Evolutionary conservation across 2,113 vertebrate genomes (phyloP).

Genomic region (Chionomys nivalis): DNA sequence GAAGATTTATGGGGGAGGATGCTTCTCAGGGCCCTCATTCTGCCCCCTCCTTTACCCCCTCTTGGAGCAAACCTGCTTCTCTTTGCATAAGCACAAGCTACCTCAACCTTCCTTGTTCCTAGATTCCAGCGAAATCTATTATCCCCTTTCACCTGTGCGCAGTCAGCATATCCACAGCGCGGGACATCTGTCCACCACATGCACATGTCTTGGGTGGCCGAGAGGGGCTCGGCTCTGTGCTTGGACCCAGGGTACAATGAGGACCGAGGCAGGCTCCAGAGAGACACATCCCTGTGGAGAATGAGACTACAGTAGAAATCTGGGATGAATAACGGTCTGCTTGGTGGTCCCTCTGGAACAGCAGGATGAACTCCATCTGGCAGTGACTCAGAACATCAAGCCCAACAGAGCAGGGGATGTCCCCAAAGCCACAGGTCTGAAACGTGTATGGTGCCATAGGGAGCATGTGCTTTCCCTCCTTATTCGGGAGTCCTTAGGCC

Average conservation of each 20-base stretch:
- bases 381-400: conserved; percentile 55
- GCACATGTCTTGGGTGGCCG: accelerated
- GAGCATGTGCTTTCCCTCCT: background rate
- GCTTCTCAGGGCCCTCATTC: background rate
- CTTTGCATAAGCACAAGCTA: background rate
- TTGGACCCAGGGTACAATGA: background rate
- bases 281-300: background rate
- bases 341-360: background rate
- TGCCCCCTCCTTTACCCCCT: no score
- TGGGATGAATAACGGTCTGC: background rate
- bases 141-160: background rate
- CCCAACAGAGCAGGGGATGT: conserved; percentile 43
- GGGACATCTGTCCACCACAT: background rate
- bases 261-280: background rate
- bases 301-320: background rate
- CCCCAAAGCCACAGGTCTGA: background rate
- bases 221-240: accelerated
- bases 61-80: background rate
- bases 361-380: conserved; percentile 38
- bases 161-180: background rate
- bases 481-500: background rate
- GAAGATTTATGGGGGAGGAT: background rate
- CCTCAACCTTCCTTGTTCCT: background rate
- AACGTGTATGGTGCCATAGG: background rate
- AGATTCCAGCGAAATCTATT: background rate